Evolutionary conservation across 2,797 vertebrate species (phyloP).

Genomic region (Ammospiza maritima): DNA sequence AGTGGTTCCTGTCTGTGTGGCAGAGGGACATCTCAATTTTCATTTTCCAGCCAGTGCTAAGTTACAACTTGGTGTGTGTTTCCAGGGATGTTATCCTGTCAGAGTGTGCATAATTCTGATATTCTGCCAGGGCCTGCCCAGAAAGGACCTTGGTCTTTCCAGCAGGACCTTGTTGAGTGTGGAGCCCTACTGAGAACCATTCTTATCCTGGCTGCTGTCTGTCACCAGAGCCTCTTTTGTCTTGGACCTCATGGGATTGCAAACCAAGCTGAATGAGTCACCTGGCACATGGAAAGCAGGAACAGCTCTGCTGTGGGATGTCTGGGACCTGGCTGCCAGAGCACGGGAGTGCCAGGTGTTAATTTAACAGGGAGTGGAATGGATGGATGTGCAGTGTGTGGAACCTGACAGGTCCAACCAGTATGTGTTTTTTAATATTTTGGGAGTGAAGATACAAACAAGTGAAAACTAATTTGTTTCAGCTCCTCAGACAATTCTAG

Average conservation of each 20-base stretch:
- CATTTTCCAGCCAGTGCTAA: neutral
- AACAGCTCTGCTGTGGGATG: neutral
- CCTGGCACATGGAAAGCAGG: neutral
- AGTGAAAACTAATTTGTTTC: neutral
- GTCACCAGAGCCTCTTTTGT: rapidly evolving
- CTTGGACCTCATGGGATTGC: neutral
- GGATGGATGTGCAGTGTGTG: neutral
- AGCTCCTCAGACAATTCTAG: neutral
- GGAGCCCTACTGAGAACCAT: neutral
- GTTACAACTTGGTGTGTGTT: neutral
- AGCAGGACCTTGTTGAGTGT: rapidly evolving
- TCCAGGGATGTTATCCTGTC: neutral
- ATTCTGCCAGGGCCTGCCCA: neutral
- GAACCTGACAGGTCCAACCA: neutral
- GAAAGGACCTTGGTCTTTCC: neutral
- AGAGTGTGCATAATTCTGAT: neutral
- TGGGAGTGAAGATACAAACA: neutral
- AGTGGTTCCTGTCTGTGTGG: neutral
- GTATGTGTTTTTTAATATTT: neutral
- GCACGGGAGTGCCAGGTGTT: neutral
- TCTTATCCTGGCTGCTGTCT: neutral
- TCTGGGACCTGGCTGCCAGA: neutral
- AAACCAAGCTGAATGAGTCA: neutral
- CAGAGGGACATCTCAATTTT: neutral
- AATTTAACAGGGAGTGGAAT: neutral